A percentile compares a stretch with the other conserved stretches of the same genome.
These are phyloP conservation scores for Ametastegia equiseti DNA, from an alignment of 2,888 invertebrate genomes.

Conservation along the genomic window DNA sequence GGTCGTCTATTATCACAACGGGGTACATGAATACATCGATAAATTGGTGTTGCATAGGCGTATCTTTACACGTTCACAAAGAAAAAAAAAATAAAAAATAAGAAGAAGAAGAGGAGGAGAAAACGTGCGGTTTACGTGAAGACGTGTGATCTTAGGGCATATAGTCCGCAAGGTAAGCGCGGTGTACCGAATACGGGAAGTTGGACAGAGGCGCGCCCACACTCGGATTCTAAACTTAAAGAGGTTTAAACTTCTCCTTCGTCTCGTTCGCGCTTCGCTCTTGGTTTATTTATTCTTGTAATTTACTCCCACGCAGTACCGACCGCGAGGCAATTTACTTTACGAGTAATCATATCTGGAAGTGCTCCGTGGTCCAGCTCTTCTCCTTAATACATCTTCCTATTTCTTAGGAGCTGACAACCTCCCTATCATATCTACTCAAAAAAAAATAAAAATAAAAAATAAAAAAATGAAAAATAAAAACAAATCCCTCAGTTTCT, in stretches of 20 bases:
- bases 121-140: not conserved
- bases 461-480: too few relatives aligned
- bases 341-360: conserved; percentile 68
- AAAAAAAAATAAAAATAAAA: too few relatives aligned
- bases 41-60: conserved; percentile 9
- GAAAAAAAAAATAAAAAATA: not conserved
- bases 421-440: too few relatives aligned
- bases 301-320: conserved; percentile 69
- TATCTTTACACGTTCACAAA: not conserved
- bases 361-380: conserved; percentile 52
- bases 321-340: conserved; percentile 65
- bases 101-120: not conserved
- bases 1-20: conserved; percentile 57
- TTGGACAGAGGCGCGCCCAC: conserved; percentile 60
- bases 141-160: not conserved
- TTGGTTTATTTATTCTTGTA: conserved; percentile 69
- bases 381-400: not conserved
- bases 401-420: too few relatives aligned
- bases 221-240: conserved; percentile 65
- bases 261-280: conserved; percentile 41
- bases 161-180: not conserved
- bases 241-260: conserved; percentile 63
- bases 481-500: not conserved
- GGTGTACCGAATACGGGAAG: conserved; percentile 34
- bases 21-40: conserved; percentile 32